Base-by-base conservation (phyloP, 2,888 invertebrate genomes). In the Falcaria lacertinaria region DNA sequence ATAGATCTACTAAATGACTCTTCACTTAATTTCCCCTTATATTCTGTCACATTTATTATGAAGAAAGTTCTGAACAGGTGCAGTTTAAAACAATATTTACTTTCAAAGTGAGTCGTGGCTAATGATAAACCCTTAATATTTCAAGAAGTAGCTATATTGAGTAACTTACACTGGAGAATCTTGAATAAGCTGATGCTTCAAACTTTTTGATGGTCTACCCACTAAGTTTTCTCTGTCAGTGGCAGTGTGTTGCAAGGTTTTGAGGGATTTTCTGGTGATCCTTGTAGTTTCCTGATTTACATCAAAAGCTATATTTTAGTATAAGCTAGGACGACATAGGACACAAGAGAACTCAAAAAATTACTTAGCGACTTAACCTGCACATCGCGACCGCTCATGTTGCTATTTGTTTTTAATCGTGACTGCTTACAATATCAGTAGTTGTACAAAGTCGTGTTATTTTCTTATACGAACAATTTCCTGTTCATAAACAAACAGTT, bases 161-260 rank as follows among this genome's bases (percentile, higher is more conserved):
- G 16, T 6, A 19, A 69, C 89, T 82, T 79, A 91, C 87, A 82
- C 79, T 50, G 86, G 77, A 28, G 89, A 72, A 51, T 91, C 90
- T 69, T 89, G 90, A 38, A 54, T 72, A 33, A 91, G 74, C 58
- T 83, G 85, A 64, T 88, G 86, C 59, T 91, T 92, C 38, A 85
- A 69, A 71, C 60, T 77, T 74, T 88, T 83, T 47, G 82, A 68
- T 36, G 89, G 80, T 63, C 95, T 92, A 60, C 94, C 94, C 60
- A 91, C 92, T 54, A 95, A 86, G 78, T 95, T 96, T 84, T 96
- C 95, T 70, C 93, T 93, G 65, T 94, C 94, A 38, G 89, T 90
- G 28, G 94, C 93, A 36, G 92, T 89, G 47, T 91, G 92, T 75
- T 96, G 95, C 50, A 96, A 77, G 19, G 93, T 91, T 80, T 94